Conservation (phyloP, 2,888 invertebrate species). For the Parnassius smintheus region DNA sequence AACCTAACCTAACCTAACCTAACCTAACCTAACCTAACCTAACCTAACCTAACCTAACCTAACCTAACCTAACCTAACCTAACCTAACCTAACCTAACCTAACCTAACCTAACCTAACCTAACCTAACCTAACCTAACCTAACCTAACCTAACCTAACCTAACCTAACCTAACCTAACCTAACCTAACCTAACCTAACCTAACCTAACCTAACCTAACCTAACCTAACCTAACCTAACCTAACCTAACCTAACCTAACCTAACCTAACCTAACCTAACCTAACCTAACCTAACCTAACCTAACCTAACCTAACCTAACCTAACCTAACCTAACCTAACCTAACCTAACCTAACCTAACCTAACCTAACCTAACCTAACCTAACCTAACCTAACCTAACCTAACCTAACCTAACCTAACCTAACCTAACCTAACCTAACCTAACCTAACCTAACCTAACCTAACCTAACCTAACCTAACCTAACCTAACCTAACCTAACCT, state of each 20-base stretch:
- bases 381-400: slow-evolving; percentile 22
- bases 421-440: slow-evolving; percentile 25
- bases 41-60: no score
- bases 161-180: slow-evolving; percentile 17
- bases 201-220: slow-evolving; percentile 3
- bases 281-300: slow-evolving; percentile 27
- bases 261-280: slow-evolving; percentile 24
- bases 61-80: no score
- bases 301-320: not conserved
- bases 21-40: no score
- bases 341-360: slow-evolving; percentile 2
- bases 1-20: no score
- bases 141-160: slow-evolving; percentile 8
- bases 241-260: slow-evolving; percentile 26
- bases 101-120: no score
- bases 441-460: slow-evolving; percentile 24
- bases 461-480: slow-evolving; percentile 12
- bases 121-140: no score
- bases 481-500: no score
- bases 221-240: slow-evolving; percentile 3
- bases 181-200: slow-evolving; percentile 4
- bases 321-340: not conserved
- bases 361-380: slow-evolving; percentile 6
- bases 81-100: no score
- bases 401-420: slow-evolving; percentile 24